phyloP scores from a whole-genome alignment of 2,888 invertebrate species.

The Tipula unca region DNA sequence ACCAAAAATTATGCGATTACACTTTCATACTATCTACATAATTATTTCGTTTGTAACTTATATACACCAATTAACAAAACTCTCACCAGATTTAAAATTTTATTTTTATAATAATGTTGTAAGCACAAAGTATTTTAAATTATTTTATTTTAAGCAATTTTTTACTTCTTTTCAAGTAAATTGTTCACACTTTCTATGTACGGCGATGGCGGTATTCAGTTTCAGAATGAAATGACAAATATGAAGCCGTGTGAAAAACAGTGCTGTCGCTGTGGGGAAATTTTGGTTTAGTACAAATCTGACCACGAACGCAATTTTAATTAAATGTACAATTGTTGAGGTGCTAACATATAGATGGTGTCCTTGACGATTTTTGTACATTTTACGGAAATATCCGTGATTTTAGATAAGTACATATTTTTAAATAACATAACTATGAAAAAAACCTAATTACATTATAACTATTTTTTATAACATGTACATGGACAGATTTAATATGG shows the following conservation, averaged over 20 bases:
- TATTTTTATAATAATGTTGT: neutral
- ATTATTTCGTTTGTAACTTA: neutral
- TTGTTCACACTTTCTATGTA: neutral
- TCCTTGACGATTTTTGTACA: neutral
- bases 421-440: no score
- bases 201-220: neutral
- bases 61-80: neutral
- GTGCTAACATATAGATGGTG: neutral
- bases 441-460: no score
- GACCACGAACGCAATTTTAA: neutral
- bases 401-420: no score
- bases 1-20: neutral
- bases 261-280: neutral
- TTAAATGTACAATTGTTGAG: neutral
- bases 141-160: neutral
- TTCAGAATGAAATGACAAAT: neutral
- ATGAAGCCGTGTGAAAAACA: neutral
- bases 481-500: no score
- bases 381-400: neutral
- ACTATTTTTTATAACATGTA: no score
- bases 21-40: neutral
- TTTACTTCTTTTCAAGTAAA: neutral
- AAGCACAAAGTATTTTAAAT: neutral
- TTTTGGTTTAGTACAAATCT: neutral
- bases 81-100: neutral